Base-by-base conservation (phyloP, 2,797 vertebrate species). In the Falco novaeseelandiae region DNA sequence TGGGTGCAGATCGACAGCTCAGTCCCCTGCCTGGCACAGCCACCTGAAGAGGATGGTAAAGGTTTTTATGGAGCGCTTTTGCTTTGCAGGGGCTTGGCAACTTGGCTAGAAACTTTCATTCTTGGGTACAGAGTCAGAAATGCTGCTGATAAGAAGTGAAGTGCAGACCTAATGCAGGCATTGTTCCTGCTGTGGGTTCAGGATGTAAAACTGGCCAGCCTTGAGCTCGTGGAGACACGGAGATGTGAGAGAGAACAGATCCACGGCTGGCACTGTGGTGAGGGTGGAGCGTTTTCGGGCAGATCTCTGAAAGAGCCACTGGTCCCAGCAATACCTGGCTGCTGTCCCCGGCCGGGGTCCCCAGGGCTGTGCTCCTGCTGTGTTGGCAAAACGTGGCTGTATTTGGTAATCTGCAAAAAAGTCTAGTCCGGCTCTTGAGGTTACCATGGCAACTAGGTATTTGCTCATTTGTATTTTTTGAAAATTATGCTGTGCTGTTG, bases 401-500 rank as follows among this genome's bases (percentile, higher is more conserved):
- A 5, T 54, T 76, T 32, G 91, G 72, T 67, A 52, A 78, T 25
- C 57, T 36, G 78, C 44, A 76, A 89, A 94, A 89, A 74, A 44
- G 79, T 80, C 59, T n/a, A 3, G 81, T 73, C 83, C 13, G 1
- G 61, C 42, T 87, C 78, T 54, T 51, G 21, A 34, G 58, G 96
- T 96, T 97, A 23, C 94, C 87, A 89, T 49, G 72, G 57, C 92
- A 93, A 97, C 90, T 15, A 26, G 71, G 21, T 86, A 93, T 94
- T 91, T 85, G 76, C 76, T 95, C 89, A 83, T 93, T 96, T 96
- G 84, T 96, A 83, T 93, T 95, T 96, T 87, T 81, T 95, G 65
- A 94, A 91, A 96, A 96, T 91, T 65, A 89, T 59, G 46, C 79
- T 58, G 77, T 27, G 84, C 65, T 81, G 71, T 32, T 91, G 96